Percentiles rank a stretch among this genome's conserved stretches.
These are phyloP conservation scores for Tyto alba DNA, from an alignment of 2,113 vertebrate species.

Conservation along the genomic window DNA sequence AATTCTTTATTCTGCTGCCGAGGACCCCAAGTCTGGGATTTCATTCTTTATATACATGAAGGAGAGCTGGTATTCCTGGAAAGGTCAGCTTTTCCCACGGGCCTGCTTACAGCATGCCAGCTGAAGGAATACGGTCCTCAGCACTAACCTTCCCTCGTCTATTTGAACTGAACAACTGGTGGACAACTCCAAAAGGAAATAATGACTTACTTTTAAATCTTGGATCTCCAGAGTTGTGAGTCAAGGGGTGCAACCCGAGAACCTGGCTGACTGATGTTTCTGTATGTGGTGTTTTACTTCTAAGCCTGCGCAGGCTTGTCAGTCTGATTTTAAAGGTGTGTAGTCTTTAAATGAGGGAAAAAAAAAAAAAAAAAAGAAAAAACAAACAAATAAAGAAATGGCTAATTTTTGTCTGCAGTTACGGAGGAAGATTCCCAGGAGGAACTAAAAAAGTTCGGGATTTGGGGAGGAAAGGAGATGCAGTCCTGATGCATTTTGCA, in stretches of 20 bases:
- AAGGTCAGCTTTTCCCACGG: background rate
- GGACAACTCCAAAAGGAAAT: background rate
- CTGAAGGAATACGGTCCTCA: background rate
- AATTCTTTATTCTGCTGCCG: background rate
- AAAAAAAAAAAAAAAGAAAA: background rate
- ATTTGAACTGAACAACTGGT: background rate
- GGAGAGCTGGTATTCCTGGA: background rate
- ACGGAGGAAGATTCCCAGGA: background rate
- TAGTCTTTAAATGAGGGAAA: background rate
- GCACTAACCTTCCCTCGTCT: background rate
- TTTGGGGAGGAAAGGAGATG: background rate
- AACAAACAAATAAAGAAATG: too few relatives aligned
- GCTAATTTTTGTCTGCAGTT: background rate
- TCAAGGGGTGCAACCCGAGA: background rate
- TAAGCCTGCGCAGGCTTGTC: background rate
- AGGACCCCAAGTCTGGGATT: background rate
- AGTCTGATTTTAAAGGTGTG: background rate
- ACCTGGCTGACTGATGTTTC: background rate
- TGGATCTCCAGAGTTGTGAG: background rate
- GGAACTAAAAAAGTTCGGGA: background rate
- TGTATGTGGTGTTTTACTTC: too few relatives aligned
- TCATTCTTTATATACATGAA: background rate
- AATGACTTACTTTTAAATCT: background rate
- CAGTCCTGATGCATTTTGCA: background rate
- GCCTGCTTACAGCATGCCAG: too few relatives aligned